These are phyloP conservation scores for Stenchaetothrips biformis DNA, from an alignment of 2,888 invertebrate species.

Conservation along the genomic window DNA sequence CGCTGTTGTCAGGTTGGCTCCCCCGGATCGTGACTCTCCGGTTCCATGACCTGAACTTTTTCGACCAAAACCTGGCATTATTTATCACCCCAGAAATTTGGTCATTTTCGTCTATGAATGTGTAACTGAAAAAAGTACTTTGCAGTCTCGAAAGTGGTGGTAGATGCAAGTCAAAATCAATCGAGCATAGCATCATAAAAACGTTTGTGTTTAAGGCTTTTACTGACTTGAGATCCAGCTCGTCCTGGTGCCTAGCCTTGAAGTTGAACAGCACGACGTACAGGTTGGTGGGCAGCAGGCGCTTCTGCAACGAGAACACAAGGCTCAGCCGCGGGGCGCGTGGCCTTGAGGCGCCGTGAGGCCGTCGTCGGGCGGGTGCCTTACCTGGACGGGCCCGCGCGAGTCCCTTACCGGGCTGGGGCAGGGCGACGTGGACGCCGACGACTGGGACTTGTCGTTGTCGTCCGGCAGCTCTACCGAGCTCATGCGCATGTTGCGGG, in stretches of 20 bases:
- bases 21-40: too few species aligned
- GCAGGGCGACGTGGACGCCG: conserved; percentile 89
- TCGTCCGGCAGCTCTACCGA: conserved; percentile 89
- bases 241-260: conserved; percentile 88
- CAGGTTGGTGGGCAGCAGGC: conserved; percentile 80
- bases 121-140: not conserved
- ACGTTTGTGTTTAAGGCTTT: not conserved
- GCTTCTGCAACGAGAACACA: conserved; percentile 57
- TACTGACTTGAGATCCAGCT: conserved; percentile 78
- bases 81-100: too few species aligned
- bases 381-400: conserved; percentile 34
- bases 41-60: too few species aligned
- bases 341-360: too few species aligned
- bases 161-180: too few species aligned
- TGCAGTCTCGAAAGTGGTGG: too few species aligned
- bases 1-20: too few species aligned
- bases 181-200: too few species aligned
- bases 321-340: conserved; percentile 39
- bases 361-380: too few species aligned
- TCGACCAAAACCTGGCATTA: too few species aligned
- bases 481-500: conserved; percentile 82
- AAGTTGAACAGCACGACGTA: conserved; percentile 95
- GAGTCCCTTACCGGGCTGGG: conserved; percentile 66
- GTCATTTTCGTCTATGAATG: not conserved
- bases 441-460: conserved; percentile 83